Evolutionary conservation across 2,113 vertebrate genomes (phyloP).

Genomic region (Mastomys natalensis): DNA sequence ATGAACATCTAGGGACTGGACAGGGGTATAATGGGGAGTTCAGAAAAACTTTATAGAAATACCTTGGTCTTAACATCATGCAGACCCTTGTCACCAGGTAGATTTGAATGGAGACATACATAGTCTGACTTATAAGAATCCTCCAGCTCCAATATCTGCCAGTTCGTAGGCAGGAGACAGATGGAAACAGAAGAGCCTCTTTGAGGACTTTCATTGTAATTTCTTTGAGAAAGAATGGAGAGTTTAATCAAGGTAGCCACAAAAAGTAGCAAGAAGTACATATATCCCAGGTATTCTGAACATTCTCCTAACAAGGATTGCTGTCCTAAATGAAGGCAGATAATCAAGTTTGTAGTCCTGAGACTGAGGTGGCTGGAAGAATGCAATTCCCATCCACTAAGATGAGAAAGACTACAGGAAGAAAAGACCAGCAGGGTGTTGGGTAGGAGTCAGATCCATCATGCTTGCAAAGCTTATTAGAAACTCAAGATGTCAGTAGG

Average conservation of each 20-base stretch:
- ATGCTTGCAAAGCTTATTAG: background rate
- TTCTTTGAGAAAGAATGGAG: background rate
- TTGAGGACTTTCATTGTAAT: background rate
- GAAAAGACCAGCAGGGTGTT: background rate
- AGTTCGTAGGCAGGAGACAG: background rate
- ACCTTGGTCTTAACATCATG: background rate
- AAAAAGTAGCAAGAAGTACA: background rate
- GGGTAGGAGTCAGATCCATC: background rate
- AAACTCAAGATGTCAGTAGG: background rate
- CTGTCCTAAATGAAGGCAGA: background rate
- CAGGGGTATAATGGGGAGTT: background rate
- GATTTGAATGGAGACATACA: background rate
- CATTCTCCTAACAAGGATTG: background rate
- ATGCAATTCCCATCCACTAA: background rate
- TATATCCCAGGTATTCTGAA: background rate
- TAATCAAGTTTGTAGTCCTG: background rate
- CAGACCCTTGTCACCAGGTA: background rate
- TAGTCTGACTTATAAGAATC: background rate
- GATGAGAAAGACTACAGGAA: background rate
- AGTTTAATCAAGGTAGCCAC: background rate
- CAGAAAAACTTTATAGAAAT: background rate
- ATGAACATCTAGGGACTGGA: conserved; percentile 1
- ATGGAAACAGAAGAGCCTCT: background rate
- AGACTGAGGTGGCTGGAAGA: background rate
- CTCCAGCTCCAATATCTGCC: background rate